Base-by-base conservation (phyloP, 2,797 vertebrate genomes). In the Lagodon rhomboides region DNA sequence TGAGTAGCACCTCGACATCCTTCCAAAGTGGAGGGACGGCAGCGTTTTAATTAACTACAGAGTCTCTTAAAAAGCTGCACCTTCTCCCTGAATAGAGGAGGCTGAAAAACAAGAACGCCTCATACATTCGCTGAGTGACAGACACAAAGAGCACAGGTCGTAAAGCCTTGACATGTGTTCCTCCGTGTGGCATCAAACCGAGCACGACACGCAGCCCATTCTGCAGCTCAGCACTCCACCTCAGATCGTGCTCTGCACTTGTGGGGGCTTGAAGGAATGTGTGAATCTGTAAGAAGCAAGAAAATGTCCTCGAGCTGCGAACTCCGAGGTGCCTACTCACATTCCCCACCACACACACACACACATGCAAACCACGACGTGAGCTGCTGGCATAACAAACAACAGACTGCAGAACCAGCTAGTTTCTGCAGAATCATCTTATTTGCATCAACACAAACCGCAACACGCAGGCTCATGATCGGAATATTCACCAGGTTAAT, bases 251-350 rank as follows among this genome's bases (percentile, higher is more conserved):
- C 73, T 71, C 70, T 60, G 70, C 75, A 59, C 72, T 83, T 80
- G 82, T 74, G 75, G 69, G 64, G 69, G 85, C 77, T 83, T 84
- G 56, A 79, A 78, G 82, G 55, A 84, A 82, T 20, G 74, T 75
- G 70, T 66, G 85, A 85, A 74, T 79, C 55, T 79, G 68, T 20
- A 73, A 78, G 72, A 64, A 53, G 65, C 25, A 75, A 63, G 43
- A 66, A 83, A 64, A 64, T 43, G 68, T 75, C 30, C 75, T 59
- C 23, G 17, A 81, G 75, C 75, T 15, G 61, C 69, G 55, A 71
- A 72, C 80, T 46, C 67, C 30, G 41, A 69, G 53, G 59, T 76
- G 81, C 78, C 84, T 54, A 74, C 83, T 83, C 77, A 80, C 74
- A 79, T 83, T 83, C 87, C 61, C 64, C 30, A 58, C 68, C 56